Evolutionary conservation across 64 coral and sea anemone species (phyloP).

Genomic region (Montipora efflorescens): DNA sequence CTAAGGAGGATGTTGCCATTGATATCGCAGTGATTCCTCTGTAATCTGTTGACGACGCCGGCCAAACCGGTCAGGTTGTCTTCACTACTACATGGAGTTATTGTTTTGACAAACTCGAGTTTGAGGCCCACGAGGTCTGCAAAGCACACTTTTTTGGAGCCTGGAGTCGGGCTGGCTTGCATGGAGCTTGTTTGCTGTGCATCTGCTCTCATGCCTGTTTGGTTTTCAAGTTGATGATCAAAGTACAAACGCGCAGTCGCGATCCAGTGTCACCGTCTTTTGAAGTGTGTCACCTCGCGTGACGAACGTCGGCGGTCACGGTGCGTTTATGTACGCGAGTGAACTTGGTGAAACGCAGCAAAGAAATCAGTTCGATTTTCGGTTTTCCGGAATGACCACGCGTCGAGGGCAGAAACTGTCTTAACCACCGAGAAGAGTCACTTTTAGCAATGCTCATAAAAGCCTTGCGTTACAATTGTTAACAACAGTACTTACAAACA

Average conservation of each 20-base stretch:
- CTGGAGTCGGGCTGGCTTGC: not conserved
- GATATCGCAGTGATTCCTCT: not conserved
- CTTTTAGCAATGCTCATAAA: not conserved
- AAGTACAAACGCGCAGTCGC: not conserved
- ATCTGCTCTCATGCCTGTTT: not conserved
- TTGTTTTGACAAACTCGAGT: slow-evolving; percentile 61
- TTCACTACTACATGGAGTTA: slow-evolving; percentile 61
- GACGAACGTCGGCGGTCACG: not conserved
- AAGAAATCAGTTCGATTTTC: not conserved
- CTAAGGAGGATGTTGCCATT: not conserved
- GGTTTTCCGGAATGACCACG: not conserved
- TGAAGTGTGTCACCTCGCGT: not conserved
- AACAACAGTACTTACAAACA: not conserved
- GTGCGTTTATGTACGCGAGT: not conserved
- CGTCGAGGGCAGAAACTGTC: not conserved
- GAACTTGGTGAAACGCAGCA: not conserved
- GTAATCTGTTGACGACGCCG: not conserved
- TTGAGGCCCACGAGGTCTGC: slow-evolving; percentile 44
- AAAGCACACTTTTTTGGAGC: slow-evolving; percentile 56
- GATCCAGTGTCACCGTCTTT: not conserved
- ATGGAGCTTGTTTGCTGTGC: not conserved
- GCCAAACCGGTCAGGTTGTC: slow-evolving; percentile 43
- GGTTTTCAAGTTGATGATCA: not conserved
- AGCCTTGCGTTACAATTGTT: not conserved
- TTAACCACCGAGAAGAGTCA: not conserved